Conservation (phyloP, 92 coral and sea anemone genomes). For the Meandrina meandrites region DNA sequence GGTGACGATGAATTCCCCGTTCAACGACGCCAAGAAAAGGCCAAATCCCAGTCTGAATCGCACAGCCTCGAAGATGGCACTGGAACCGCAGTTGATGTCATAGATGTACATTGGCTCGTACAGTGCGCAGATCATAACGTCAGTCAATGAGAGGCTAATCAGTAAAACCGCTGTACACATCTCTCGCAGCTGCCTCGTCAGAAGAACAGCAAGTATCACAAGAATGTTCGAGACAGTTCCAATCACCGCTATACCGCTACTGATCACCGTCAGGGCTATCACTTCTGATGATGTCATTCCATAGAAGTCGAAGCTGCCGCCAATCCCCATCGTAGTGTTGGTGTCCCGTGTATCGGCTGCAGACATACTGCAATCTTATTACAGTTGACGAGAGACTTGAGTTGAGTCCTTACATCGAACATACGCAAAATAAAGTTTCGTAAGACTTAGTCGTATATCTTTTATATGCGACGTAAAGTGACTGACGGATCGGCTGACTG, state of each 20-base stretch:
- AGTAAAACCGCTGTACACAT: constrained; percentile 16
- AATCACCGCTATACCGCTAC: not conserved
- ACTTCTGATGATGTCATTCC: constrained; percentile 9
- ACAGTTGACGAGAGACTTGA: too few relatives aligned
- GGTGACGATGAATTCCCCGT: constrained; percentile 7
- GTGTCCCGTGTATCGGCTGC: not conserved
- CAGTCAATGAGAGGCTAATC: constrained; percentile 19
- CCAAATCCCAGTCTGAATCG: not conserved
- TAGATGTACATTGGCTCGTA: constrained; percentile 24
- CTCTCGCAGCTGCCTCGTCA: constrained; percentile 13
- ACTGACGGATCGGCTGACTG: too few relatives aligned
- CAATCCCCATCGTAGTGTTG: not conserved
- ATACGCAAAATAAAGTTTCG: too few relatives aligned
- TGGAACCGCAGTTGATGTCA: constrained; percentile 14
- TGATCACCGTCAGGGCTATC: not conserved
- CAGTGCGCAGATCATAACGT: constrained; percentile 4
- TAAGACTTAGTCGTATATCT: too few relatives aligned
- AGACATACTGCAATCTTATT: not conserved
- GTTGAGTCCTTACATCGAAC: too few relatives aligned
- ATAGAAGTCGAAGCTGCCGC: not conserved
- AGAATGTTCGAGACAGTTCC: constrained; percentile 22
- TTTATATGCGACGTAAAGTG: too few relatives aligned
- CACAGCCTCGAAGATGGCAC: not conserved
- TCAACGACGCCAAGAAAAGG: constrained; percentile 13
- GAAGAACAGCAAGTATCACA: not conserved